Evolutionary conservation across 1,140 invertebrate genomes (phyloP).

Genomic region (Brachionus asplanchnoidis): DNA sequence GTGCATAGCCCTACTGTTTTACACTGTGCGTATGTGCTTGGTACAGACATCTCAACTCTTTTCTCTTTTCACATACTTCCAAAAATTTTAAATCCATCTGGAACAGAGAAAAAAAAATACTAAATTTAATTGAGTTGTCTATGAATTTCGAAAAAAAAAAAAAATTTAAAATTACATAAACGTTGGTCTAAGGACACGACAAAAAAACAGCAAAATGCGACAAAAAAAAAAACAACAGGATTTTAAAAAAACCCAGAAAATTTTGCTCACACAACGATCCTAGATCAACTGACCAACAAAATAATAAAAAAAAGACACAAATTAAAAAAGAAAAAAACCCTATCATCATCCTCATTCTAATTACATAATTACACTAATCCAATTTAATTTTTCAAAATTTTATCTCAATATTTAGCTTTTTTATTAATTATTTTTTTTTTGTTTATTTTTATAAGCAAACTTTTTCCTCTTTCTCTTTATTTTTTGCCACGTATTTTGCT

Average conservation of each 20-base stretch:
- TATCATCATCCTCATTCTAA: background rate
- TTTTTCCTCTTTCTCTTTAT: background rate
- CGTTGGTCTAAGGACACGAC: background rate
- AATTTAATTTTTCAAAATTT: slow-evolving; percentile 18
- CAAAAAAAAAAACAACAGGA: slow-evolving; percentile 33
- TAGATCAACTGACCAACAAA: slow-evolving; percentile 17
- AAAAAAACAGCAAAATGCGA: background rate
- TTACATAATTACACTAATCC: background rate
- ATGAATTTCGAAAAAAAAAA: background rate
- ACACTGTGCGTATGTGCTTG: background rate
- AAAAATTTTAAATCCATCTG: slow-evolving; percentile 20
- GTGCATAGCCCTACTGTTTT: background rate
- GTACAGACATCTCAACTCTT: background rate
- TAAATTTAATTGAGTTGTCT: slow-evolving; percentile 40
- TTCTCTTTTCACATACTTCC: background rate
- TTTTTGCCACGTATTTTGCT: slow-evolving; percentile 26
- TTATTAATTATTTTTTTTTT: too few relatives aligned
- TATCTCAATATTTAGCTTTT: slow-evolving; percentile 39
- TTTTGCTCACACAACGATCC: background rate
- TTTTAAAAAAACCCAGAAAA: slow-evolving; percentile 28
- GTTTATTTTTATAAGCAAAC: background rate
- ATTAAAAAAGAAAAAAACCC: background rate
- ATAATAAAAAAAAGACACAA: background rate
- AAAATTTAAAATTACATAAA: slow-evolving; percentile 8
- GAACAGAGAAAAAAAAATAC: slow-evolving; percentile 10